These are phyloP conservation scores for Torymus texanus DNA, from an alignment of 2,888 invertebrate genomes.

Conservation along the genomic window DNA sequence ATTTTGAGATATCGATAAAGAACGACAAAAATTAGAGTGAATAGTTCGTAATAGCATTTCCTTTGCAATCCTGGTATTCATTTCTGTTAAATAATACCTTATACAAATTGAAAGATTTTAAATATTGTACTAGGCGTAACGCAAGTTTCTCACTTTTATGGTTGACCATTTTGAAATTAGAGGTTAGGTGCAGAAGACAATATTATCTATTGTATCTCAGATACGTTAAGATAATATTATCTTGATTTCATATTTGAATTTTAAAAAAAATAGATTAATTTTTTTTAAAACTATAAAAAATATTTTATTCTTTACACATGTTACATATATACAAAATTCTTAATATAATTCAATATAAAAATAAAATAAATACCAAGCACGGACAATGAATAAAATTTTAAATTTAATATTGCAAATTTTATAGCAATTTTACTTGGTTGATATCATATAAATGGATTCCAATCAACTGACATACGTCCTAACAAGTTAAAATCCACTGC, in stretches of 20 bases:
- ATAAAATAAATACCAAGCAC: no score
- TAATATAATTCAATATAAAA: no score
- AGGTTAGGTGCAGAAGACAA: conserved; percentile 38
- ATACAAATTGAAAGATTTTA: no score
- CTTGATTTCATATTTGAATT: not conserved
- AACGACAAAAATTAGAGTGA: not conserved
- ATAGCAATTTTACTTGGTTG: not conserved
- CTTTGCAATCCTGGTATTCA: conserved; percentile 19
- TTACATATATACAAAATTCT: no score
- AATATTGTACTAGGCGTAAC: no score
- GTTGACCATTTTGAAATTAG: not conserved
- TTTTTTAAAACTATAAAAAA: no score
- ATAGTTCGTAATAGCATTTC: conserved; percentile 1
- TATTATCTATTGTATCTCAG: conserved; percentile 13
- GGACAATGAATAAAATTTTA: no score
- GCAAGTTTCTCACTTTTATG: no score
- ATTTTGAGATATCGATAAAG: conserved; percentile 15
- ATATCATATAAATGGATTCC: conserved; percentile 76
- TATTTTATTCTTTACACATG: no score
- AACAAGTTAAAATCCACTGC: conserved; percentile 83
- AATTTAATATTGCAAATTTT: no score
- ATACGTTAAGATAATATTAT: not conserved
- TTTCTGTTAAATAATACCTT: not conserved
- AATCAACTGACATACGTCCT: conserved; percentile 80
- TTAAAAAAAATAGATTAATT: no score